Base-by-base conservation (phyloP, 2,113 vertebrate species). In the Aramus guarauna region DNA sequence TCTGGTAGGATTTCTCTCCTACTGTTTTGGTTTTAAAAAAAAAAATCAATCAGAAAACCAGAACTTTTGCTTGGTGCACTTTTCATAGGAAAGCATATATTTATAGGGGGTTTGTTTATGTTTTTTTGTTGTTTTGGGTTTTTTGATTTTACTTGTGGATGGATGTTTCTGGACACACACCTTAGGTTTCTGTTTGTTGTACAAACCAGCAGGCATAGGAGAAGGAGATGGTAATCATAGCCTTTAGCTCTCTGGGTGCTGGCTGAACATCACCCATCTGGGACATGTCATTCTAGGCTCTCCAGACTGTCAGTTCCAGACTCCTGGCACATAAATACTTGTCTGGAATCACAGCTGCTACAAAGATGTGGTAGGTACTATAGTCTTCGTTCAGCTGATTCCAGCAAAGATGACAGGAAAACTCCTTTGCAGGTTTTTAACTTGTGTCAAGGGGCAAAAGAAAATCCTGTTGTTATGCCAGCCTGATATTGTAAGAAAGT, bases 181-280 rank as follows among this genome's bases (percentile, higher is more conserved):
- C 17, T 74, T 34, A 11, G 15, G 3, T 34, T 84, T 34, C 15
- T 81, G 29, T 50, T 21, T 56, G 37, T 36, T 29, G 18, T 26
- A 8, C 0, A 2, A 56, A 59, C 43, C 43, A 82, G 30, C 11
- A 58, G 26, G 5, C 0, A 1, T 41, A 34, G 20, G 30, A 67
- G 22, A 48, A 58, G 58, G 2, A 47, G 27, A 10, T 17, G 9
- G 21, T 55, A 63, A 24, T 22, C 41, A 14, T 27, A 32, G n/a
- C n/a, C 5, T 2, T 27, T 5, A 1, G 3, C 15, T 41, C 12
- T 27, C 20, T 67, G 32, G 14, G 17, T 32, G n/a, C 39, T 81
- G 69, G 29, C 34, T 37, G 34, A 58, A 30, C 12, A 36, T 30
- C 24, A 23, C 9, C 9, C 18, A 18, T 24, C 18, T 52, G 37